Evolutionary conservation across 2,797 vertebrate genomes (phyloP), one percentile per base, ranked within the genome.

Genomic region (Pseudopleuronectes americanus): DNA sequence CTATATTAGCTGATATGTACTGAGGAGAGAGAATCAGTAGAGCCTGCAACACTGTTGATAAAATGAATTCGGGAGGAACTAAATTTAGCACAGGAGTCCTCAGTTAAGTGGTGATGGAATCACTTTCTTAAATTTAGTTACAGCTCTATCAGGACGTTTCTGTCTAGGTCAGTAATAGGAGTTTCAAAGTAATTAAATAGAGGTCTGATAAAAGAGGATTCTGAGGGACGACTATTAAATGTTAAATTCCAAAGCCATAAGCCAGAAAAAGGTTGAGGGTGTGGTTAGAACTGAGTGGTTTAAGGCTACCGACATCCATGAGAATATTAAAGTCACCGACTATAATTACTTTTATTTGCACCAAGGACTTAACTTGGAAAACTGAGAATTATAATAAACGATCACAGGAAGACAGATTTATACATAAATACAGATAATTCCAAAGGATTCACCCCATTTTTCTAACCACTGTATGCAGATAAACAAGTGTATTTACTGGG

Each of bases 401-500:
- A 38, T 38, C 36, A 38, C 10, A 38, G 36, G 14, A 48, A n/a
- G n/a, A 19, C 19, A 21, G 4, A 21, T 48, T 8, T 0, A 48
- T 21, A 48, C 47, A n/a, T 8, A 6, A 21, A 48, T 8, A 21
- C 47, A 8, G n/a, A 5, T 48, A 7, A 48, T 48, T n/a, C 47
- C 47, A 48, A 21, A n/a, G 19, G 47, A 8, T 21, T 48, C 19
- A 21, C 41, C 16, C 6, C 16, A 6, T 43, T 4, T 16, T 43
- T 13, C 13, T 14, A 2, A 2, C 41, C 41, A 17, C 41, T 17
- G 41, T 48, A 1, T 16, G 9, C 22, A 26, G 38, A 43, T 17
- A 54, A 59, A 71, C 26, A 75, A 36, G 33, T 31, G 13, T 41
- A 66, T 57, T 8, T 19, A 14, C 19, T 45, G 17, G 59, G 74